Evolutionary conservation across 2,797 vertebrate species (phyloP), one percentile per base, ranked within the genome.

Genomic region (Choloepus didactylus): DNA sequence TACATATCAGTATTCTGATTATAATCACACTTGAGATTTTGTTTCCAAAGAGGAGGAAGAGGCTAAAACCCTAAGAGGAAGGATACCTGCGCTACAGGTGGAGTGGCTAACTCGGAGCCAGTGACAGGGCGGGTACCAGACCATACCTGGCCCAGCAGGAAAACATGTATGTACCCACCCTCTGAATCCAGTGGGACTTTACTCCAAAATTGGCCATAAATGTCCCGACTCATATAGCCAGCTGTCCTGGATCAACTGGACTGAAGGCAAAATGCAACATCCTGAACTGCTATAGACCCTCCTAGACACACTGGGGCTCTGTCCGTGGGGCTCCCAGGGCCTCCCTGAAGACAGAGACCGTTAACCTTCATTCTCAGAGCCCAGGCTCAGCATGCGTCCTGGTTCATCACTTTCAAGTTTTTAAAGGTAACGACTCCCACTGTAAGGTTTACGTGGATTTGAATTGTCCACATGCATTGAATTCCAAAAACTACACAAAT

Each of bases 181-280:
- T 85, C 67, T 2, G 3, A 66, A 82, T 77, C 59, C 60, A 81
- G 80, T 73, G 66, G 31, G 19, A 72, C n/a, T 87, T 73, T 23
- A 6, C 46, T 89, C 70, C 77, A 60, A 94, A 94, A 85, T 79
- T 89, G 89, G n/a, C 89, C 38, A 89, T 89, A 46, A 91, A 70
- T 59, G 9, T 79, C 85, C 77, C 92, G 87, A 19, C 46, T 93
- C 27, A 66, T 1, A 29, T n/a, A 87, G 51, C 46, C 91, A 93
- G 72, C 72, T 96, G 60, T 83, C 93, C 85, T 88, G 77, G 81
- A 96, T 51, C 60, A 87, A n/a, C 29, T 27, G 14, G 51, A 91
- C 93, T 59, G 60, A 41, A 87, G 38, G 75, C 91, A 96, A 83
- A 64, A 67, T 9, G 56, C 29, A 66, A 46, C 35, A 76, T 62